These are phyloP conservation scores for Drosophila kepulauana DNA, from an alignment of 1,140 invertebrate species.

Conservation along the genomic window DNA sequence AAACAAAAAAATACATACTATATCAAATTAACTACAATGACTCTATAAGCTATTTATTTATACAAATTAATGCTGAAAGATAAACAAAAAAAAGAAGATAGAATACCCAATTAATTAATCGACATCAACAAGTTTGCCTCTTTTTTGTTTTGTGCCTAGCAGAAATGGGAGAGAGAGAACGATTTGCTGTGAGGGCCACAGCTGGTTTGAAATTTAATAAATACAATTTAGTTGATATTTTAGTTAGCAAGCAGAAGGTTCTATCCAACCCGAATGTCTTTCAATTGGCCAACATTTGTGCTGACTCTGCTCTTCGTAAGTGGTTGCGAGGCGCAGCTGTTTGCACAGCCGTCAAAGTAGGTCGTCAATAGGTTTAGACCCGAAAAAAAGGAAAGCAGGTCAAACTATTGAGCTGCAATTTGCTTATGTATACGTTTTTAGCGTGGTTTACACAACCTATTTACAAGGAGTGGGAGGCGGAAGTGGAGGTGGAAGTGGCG, in stretches of 20 bases:
- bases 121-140: constrained; percentile 18
- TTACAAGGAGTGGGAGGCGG: neutral
- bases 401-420: constrained; percentile 59
- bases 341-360: constrained; percentile 59
- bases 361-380: neutral
- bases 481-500: neutral
- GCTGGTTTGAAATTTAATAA: constrained; percentile 26
- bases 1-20: constrained; percentile 12
- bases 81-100: constrained; percentile 44
- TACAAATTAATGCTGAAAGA: constrained; percentile 53
- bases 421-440: constrained; percentile 48
- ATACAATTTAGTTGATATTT: constrained; percentile 31
- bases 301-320: constrained; percentile 30
- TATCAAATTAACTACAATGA: constrained; percentile 63
- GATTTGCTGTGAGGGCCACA: neutral
- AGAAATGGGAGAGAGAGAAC: neutral
- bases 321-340: constrained; percentile 44
- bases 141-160: neutral
- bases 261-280: constrained; percentile 38
- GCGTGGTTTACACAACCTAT: constrained; percentile 44
- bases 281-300: constrained; percentile 51
- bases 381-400: constrained; percentile 25
- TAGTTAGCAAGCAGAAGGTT: constrained; percentile 27
- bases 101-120: constrained; percentile 25
- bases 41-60: constrained; percentile 30